Conservation (phyloP, 2,888 invertebrate genomes). For the Lottia gigantea region DNA sequence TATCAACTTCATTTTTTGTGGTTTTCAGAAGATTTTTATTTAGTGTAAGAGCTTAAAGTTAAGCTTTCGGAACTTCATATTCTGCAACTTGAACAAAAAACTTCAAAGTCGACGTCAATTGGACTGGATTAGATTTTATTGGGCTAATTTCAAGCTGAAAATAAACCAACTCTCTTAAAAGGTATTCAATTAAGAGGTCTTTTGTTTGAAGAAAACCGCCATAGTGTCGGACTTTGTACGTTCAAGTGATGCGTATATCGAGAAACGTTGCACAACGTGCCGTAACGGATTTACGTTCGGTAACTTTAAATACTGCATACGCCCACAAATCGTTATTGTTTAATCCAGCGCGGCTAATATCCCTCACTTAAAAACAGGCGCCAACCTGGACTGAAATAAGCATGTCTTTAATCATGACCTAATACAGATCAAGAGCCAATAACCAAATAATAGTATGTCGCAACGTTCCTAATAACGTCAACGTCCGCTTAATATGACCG, state of each 20-base stretch:
- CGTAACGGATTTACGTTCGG: not conserved
- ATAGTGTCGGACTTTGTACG: not conserved
- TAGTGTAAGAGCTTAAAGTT: too few relatives aligned
- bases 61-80: not conserved
- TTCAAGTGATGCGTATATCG: not conserved
- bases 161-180: not conserved
- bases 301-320: not conserved
- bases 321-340: not conserved
- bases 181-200: not conserved
- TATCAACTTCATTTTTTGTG: too few relatives aligned
- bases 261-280: not conserved
- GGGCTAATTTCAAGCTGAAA: not conserved
- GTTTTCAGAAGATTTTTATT: too few relatives aligned
- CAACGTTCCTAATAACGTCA: too few relatives aligned
- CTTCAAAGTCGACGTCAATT: not conserved
- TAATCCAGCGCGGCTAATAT: not conserved
- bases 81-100: not conserved
- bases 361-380: too few relatives aligned
- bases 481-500: too few relatives aligned
- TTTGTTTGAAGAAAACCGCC: slow-evolving; percentile 5
- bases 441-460: too few relatives aligned
- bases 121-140: not conserved
- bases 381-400: not conserved
- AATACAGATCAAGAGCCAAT: not conserved
- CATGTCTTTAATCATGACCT: not conserved